Evolutionary conservation across 1,140 invertebrate species (phyloP).

Genomic region (Hirudo medicinalis): DNA sequence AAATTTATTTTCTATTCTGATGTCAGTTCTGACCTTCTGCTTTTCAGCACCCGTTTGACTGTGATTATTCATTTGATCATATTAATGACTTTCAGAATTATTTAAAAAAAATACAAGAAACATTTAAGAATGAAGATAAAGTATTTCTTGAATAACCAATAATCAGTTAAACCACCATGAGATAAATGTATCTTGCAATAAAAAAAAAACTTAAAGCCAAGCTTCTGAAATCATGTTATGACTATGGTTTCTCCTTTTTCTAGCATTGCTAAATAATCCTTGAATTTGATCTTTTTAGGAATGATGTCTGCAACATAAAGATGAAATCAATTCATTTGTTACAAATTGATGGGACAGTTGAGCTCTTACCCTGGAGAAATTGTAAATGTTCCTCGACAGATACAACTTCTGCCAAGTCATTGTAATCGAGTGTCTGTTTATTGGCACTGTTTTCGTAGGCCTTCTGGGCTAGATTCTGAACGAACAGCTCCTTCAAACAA

Average conservation of each 20-base stretch:
- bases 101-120: too few species aligned
- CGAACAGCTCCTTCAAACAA: constrained; percentile 31
- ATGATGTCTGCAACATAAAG: constrained; percentile 32
- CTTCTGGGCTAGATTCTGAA: constrained; percentile 31
- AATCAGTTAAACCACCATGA: too few species aligned
- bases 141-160: too few species aligned
- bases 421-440: constrained; percentile 27
- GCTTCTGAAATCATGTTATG: background rate
- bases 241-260: constrained; percentile 14
- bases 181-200: too few species aligned
- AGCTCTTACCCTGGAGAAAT: constrained; percentile 33
- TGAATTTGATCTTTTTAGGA: constrained; percentile 33
- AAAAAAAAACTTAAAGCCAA: too few species aligned
- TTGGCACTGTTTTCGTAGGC: constrained; percentile 29
- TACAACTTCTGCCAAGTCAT: constrained; percentile 33
- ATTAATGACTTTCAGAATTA: too few species aligned
- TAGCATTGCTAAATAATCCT: constrained; percentile 27
- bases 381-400: constrained; percentile 31
- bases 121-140: too few species aligned
- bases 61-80: too few species aligned
- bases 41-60: too few species aligned
- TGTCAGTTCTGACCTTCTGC: too few species aligned
- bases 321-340: constrained; percentile 1
- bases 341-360: background rate
- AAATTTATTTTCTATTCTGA: too few species aligned